Conservation (phyloP, 2,888 invertebrate species). For the Habroteleia sp. region DNA sequence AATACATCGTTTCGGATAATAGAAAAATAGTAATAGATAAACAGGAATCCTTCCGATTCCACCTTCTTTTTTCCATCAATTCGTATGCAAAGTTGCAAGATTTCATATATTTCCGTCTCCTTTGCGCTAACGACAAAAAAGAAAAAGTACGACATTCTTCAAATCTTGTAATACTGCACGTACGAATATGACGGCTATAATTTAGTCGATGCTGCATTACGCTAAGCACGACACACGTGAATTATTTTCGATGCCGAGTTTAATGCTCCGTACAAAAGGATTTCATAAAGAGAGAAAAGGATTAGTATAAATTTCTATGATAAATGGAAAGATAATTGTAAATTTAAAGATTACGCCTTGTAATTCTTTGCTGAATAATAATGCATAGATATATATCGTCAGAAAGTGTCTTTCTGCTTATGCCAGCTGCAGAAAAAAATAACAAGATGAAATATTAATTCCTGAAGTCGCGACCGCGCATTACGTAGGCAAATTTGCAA, state of each 20-base stretch:
- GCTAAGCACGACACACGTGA: conserved; percentile 49
- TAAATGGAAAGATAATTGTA: conserved; percentile 2
- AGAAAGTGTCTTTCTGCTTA: no score
- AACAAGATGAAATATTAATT: no score
- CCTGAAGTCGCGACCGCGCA: no score
- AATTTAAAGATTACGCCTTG: background rate
- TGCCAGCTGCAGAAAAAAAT: no score
- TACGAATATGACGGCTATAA: conserved; percentile 52
- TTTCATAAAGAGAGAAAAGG: conserved; percentile 24
- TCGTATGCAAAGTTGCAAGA: no score
- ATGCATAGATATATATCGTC: no score
- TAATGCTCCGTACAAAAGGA: conserved; percentile 28
- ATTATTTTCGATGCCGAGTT: conserved; percentile 44
- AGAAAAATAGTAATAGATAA: conserved; percentile 41
- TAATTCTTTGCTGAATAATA: background rate
- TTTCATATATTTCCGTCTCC: no score
- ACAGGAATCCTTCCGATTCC: background rate
- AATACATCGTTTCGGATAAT: conserved; percentile 22
- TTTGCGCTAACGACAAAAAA: no score
- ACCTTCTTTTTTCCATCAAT: conserved; percentile 22
- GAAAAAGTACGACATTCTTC: no score
- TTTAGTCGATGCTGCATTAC: conserved; percentile 42
- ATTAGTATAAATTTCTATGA: conserved; percentile 21
- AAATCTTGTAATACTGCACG: no score
- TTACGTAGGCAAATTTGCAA: no score